Evolutionary conservation across 2,888 invertebrate species (phyloP), one percentile per base, ranked within the genome.

Genomic region (Cryptophagus acutangulus): DNA sequence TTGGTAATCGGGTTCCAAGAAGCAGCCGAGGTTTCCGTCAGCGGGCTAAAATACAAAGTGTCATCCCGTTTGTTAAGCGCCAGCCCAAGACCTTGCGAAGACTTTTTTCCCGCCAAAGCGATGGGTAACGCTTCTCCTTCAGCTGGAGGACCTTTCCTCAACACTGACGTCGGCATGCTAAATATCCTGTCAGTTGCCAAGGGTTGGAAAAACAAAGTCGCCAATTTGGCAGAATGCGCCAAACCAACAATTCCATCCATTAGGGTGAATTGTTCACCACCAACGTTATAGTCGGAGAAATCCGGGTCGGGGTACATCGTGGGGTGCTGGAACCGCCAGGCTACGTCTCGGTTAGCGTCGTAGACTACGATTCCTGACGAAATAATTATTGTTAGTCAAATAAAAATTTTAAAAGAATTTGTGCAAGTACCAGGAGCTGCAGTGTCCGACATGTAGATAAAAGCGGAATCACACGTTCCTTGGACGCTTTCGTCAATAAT

Each of bases 281-380:
- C 78, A 45, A 90, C 84, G 69, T 77, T 78, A 48, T 84, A 84
- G 51, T 81, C 81, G 1, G 84, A 79, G 50, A 82, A 78, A 65
- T 88, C 83, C 0, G 89, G 88, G 71, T 89, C 82, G 0, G 89
- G 89, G 66, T 83, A 87, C 88, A 90, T 89, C 33, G 84, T 78
- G 0, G 88, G 83, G 66, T 89, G 88, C 16, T 81, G 76, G 2
- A 86, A 73, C 33, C 89, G 74, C 88, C 89, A 89, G 17, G 88
- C 85, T 46, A 81, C 78, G 62, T 87, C 87, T 30, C 78, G 78
- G 2, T 76, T 71, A 6, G 80, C 82, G 55, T 90, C 87, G 59
- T 82, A 82, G 1, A 78, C 73, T 1, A 78, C 55, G 5, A 79
- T 52, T 36, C 74, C 78, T 74, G 36, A 29, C 60, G 55, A 30